Base-by-base conservation (phyloP, 2,888 invertebrate species). In the Clunio marinus region DNA sequence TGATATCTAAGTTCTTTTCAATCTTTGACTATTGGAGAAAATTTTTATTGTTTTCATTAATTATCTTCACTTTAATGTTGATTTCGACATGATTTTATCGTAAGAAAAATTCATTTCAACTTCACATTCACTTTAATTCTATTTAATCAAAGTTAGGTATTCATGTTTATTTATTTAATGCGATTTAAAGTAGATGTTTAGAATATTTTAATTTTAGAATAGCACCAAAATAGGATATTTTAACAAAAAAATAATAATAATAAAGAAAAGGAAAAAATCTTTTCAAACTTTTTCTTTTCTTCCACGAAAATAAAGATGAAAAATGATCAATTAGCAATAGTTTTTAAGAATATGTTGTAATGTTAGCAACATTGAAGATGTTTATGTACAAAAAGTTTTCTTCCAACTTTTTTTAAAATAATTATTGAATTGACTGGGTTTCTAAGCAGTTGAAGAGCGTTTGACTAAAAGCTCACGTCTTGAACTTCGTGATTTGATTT, bases 151-250 rank as follows among this genome's bases (percentile, higher is more conserved):
- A n/a, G n/a, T n/a, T n/a, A n/a, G n/a, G n/a, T n/a, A n/a, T n/a
- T n/a, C n/a, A n/a, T n/a, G n/a, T n/a, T n/a, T n/a, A n/a, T n/a
- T n/a, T n/a, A n/a, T n/a, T n/a, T n/a, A n/a, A n/a, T n/a, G n/a
- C n/a, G n/a, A n/a, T n/a, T n/a, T n/a, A n/a, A n/a, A n/a, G n/a
- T n/a, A n/a, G 15, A 41, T 41, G n/a, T 5, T 41, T 41, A 41
- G 10, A 41, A 51, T 41, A 51, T 51, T 51, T 17, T 13, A 51
- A 51, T 51, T 51, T 51, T 51, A 51, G 63, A 65, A 46, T 65
- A 65, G 63, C 63, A 65, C 63, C 63, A 65, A 65, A 65, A 51
- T 51, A 51, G 3, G 51, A 51, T 22, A 51, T 51, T 51, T 51
- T 32, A 32, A 22, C n/a, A n/a, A n/a, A n/a, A n/a, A n/a, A n/a